Evolutionary conservation across 1,140 invertebrate genomes (phyloP).

Genomic region (Varroa destructor): DNA sequence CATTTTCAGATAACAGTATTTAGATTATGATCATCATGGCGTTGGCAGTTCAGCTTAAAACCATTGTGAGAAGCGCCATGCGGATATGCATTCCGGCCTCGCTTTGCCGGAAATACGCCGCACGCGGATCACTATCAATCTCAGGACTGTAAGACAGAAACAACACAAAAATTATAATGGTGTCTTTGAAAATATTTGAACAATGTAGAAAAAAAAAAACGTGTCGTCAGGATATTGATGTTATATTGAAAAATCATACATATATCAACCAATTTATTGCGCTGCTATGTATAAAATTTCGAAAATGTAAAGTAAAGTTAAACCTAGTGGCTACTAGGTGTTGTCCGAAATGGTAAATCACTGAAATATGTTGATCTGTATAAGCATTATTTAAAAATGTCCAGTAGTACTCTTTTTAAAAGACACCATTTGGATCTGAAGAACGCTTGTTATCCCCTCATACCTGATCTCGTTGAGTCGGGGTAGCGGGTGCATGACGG

Average conservation of each 20-base stretch:
- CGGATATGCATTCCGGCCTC: constrained; percentile 94
- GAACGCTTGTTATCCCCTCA: no score
- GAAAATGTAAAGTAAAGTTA: no score
- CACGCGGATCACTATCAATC: constrained; percentile 86
- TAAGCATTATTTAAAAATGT: no score
- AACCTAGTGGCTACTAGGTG: no score
- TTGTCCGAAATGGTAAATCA: no score
- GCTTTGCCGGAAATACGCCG: constrained; percentile 95
- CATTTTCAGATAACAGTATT: no score
- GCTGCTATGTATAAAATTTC: no score
- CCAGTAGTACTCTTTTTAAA: no score
- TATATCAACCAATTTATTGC: no score
- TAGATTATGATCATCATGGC: no score
- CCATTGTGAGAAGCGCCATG: constrained; percentile 88
- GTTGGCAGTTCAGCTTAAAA: constrained; percentile 45
- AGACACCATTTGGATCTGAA: no score
- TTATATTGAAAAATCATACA: neutral
- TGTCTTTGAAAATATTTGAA: neutral
- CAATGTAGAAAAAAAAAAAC: constrained; percentile 28
- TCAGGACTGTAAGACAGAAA: constrained; percentile 48
- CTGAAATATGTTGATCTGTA: no score
- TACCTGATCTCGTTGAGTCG: constrained; percentile 78
- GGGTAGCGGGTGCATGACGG: constrained; percentile 94
- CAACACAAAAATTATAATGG: constrained; percentile 23
- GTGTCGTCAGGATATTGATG: neutral